Percentiles rank a stretch among this genome's conserved stretches.
These are phyloP conservation scores for Peromyscus eremicus DNA, from an alignment of 2,797 vertebrate genomes.

Conservation along the genomic window DNA sequence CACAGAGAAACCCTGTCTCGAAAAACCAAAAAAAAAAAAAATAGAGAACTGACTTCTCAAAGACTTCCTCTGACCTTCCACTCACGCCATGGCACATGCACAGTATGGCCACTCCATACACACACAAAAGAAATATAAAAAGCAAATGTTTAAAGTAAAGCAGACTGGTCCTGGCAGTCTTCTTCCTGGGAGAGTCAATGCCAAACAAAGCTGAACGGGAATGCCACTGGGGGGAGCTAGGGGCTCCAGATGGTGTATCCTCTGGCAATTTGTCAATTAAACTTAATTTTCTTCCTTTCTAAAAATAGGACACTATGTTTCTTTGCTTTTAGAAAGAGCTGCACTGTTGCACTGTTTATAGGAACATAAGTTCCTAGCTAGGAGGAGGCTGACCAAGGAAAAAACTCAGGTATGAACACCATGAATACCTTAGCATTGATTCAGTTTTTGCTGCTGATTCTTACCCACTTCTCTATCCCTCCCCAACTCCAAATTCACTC, in stretches of 20 bases:
- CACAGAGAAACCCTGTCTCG: too few relatives aligned
- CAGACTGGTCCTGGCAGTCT: constrained; percentile 4
- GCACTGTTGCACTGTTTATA: constrained; percentile 13
- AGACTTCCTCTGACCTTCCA: too few relatives aligned
- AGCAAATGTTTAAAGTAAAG: background rate
- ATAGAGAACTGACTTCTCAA: background rate
- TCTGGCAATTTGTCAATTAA: constrained; percentile 52
- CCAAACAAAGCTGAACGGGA: constrained; percentile 22
- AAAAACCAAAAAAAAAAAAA: too few relatives aligned
- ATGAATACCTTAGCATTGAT: constrained; percentile 1
- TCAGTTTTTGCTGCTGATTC: constrained; percentile 24
- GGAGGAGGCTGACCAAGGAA: constrained; percentile 17
- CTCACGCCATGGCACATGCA: too few relatives aligned
- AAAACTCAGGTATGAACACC: background rate
- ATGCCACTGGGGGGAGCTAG: background rate
- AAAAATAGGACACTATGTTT: constrained; percentile 46
- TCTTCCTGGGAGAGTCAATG: background rate
- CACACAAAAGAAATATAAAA: background rate
- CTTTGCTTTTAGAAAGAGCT: constrained; percentile 40
- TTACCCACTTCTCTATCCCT: background rate
- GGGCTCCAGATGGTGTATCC: constrained; percentile 23
- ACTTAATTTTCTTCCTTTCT: constrained; percentile 48
- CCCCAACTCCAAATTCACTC: background rate
- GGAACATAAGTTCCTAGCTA: constrained; percentile 17
- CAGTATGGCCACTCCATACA: background rate